Percentiles rank a stretch among this genome's conserved stretches.
Conservation (phyloP, 1,140 invertebrate species). For the Bombus superbus region DNA sequence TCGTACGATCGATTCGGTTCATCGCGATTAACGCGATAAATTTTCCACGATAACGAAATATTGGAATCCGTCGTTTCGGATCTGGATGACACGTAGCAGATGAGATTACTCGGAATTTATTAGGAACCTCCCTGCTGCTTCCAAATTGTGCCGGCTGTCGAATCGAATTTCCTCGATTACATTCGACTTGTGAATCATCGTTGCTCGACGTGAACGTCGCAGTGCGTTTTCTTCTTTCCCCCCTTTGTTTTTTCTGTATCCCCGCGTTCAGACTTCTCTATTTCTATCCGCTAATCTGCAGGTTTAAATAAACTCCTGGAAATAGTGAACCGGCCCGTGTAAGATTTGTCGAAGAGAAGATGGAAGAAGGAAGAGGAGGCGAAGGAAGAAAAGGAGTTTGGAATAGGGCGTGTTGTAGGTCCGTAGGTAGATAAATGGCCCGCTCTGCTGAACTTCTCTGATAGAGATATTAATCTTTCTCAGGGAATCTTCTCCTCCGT, state of each 20-base stretch:
- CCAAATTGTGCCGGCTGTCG: conserved; percentile 55
- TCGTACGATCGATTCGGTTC: too few species aligned
- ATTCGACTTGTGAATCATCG: conserved; percentile 49
- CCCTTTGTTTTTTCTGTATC: conserved; percentile 27
- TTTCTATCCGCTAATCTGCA: not conserved
- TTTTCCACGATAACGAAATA: too few species aligned
- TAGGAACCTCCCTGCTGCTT: conserved; percentile 41
- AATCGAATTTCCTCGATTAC: conserved; percentile 70
- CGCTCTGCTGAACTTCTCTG: conserved; percentile 74
- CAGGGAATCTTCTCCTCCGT: conserved; percentile 36
- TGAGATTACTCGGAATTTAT: conserved; percentile 61
- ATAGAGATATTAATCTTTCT: conserved; percentile 80
- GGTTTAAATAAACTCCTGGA: conserved; percentile 73
- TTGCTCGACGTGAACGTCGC: not conserved
- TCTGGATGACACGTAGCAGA: not conserved
- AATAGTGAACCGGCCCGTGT: not conserved
- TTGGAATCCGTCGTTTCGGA: not conserved
- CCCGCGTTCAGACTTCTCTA: conserved; percentile 21
- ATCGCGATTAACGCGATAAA: not conserved
- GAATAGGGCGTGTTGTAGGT: conserved; percentile 46
- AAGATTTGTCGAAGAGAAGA: conserved; percentile 42
- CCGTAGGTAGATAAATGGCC: conserved; percentile 75
- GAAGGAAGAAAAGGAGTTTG: conserved; percentile 28
- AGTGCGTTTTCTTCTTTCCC: not conserved
- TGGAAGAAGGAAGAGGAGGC: conserved; percentile 8